phyloP scores from a whole-genome alignment of 2,113 vertebrate genomes.

The Octodon degus region DNA sequence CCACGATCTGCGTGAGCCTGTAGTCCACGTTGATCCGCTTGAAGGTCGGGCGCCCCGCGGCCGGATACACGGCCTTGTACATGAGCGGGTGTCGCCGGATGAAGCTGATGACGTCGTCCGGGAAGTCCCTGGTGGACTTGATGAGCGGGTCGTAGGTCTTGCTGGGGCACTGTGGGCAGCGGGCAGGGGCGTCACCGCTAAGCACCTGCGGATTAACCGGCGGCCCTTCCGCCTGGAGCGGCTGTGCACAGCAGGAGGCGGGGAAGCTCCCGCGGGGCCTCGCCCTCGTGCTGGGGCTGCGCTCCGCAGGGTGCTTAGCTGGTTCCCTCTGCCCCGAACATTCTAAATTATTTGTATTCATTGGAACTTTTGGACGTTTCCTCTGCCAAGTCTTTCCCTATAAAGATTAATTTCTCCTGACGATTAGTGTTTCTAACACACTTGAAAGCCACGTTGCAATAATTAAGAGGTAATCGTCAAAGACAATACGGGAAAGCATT shows the following conservation, averaged over 20 bases:
- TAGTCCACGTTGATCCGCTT: constrained; percentile 94
- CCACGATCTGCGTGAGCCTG: constrained; percentile 94
- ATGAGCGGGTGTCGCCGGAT: constrained; percentile 94
- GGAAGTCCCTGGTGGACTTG: constrained; percentile 97
- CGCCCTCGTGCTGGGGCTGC: too few relatives aligned
- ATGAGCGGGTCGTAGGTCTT: constrained; percentile 95
- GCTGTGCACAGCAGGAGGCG: neutral
- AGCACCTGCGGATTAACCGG: neutral
- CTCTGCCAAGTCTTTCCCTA: neutral
- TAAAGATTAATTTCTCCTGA: neutral
- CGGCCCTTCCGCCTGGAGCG: neutral
- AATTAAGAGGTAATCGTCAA: neutral
- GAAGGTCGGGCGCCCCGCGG: constrained; percentile 91
- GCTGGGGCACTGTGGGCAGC: constrained; percentile 92
- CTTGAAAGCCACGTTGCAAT: constrained; percentile 1
- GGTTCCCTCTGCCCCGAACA: neutral
- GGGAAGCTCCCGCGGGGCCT: neutral
- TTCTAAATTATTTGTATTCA: neutral
- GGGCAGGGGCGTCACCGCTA: neutral
- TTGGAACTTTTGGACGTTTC: neutral
- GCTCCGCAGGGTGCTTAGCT: neutral
- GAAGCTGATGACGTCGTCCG: constrained; percentile 97
- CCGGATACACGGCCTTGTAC: constrained; percentile 90
- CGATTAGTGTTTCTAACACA: neutral
- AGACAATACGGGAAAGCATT: neutral